A percentile compares a stretch with the other conserved stretches of the same genome.
phyloP scores from a whole-genome alignment of 2,888 invertebrate genomes.

The Campaea margaritaria region DNA sequence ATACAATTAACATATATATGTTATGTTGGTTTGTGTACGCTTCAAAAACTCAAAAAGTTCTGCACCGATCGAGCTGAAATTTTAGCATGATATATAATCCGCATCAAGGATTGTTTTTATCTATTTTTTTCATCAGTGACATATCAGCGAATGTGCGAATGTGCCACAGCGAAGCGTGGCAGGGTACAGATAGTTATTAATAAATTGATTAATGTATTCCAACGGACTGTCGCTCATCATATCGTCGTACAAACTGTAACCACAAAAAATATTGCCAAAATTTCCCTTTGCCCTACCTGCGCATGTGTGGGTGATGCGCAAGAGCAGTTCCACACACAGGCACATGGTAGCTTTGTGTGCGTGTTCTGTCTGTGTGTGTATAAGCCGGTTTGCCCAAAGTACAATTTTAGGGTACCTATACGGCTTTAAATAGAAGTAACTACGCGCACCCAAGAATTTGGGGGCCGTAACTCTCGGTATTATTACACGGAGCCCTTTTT shows the following conservation, averaged over 20 bases:
- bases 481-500: constrained; percentile 14
- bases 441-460: constrained; percentile 49
- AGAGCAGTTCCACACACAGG: constrained; percentile 21
- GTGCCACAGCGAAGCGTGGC: too few species aligned
- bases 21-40: too few species aligned
- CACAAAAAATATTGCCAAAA: constrained; percentile 76
- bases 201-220: background rate
- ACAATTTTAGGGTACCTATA: constrained; percentile 73
- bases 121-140: too few species aligned
- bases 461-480: constrained; percentile 40
- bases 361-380: constrained; percentile 49
- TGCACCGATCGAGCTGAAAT: too few species aligned
- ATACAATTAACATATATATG: too few species aligned
- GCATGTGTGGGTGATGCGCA: constrained; percentile 55
- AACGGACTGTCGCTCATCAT: constrained; percentile 12
- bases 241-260: constrained; percentile 41
- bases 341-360: constrained; percentile 35
- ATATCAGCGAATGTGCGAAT: too few species aligned
- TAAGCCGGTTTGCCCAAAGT: constrained; percentile 72
- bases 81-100: too few species aligned
- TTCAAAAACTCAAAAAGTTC: too few species aligned
- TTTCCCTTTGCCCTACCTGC: constrained; percentile 78
- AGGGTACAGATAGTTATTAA: too few species aligned
- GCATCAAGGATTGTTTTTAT: too few species aligned
- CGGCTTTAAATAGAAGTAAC: constrained; percentile 56